Evolutionary conservation across 1,140 invertebrate species (phyloP).

Genomic region (Bilobella aurantiaca): DNA sequence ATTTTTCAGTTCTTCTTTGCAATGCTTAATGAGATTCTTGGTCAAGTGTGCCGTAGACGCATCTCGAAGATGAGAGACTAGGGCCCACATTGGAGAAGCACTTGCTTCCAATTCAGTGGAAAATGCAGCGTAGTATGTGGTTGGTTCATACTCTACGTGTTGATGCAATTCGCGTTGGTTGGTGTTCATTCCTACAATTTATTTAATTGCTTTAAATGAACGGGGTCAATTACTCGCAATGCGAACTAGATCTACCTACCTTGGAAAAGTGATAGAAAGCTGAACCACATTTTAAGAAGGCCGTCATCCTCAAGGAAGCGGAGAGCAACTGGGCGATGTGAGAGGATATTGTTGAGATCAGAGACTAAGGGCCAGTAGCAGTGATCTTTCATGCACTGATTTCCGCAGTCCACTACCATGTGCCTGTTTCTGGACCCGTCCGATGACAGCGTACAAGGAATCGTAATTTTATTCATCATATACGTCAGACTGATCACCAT

Average conservation of each 20-base stretch:
- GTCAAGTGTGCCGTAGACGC: constrained; percentile 59
- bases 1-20: constrained; percentile 62
- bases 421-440: constrained; percentile 48
- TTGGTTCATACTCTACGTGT: constrained; percentile 93
- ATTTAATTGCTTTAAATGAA: neutral
- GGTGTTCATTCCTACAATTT: constrained; percentile 76
- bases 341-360: constrained; percentile 93
- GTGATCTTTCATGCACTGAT: constrained; percentile 89
- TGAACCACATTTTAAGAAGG: constrained; percentile 87
- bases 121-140: constrained; percentile 93
- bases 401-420: constrained; percentile 83
- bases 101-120: constrained; percentile 91
- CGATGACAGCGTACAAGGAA: constrained; percentile 64
- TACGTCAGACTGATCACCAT: constrained; percentile 86
- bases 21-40: constrained; percentile 59
- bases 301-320: constrained; percentile 77
- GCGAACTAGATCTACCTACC: constrained; percentile 45
- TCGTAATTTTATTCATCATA: constrained; percentile 83
- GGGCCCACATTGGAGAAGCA: constrained; percentile 93
- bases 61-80: constrained; percentile 74
- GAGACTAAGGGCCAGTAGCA: constrained; percentile 96
- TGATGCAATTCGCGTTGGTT: constrained; percentile 77
- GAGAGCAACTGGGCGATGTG: constrained; percentile 77
- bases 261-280: constrained; percentile 86
- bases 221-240: neutral